A percentile compares a stretch with the other conserved stretches of the same genome.
phyloP scores from a whole-genome alignment of 2,113 vertebrate species.

The Glaucomys volans region DNA sequence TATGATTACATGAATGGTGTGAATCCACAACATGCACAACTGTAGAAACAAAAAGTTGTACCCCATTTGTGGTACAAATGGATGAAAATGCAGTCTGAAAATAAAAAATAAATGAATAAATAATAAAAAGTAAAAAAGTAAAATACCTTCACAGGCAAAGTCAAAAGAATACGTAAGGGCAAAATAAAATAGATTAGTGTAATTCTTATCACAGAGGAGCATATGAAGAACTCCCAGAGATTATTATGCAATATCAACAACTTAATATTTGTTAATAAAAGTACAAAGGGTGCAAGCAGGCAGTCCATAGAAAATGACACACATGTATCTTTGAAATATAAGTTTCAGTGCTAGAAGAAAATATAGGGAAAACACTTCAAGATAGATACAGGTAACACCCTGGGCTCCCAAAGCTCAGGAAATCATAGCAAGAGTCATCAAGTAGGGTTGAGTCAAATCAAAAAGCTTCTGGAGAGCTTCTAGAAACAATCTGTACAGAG shows the following conservation, averaged over 20 bases:
- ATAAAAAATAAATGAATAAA: no score
- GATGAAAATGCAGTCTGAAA: no score
- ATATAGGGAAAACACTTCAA: background rate
- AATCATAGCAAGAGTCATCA: background rate
- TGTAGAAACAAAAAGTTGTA: no score
- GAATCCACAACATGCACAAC: no score
- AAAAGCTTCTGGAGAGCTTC: background rate
- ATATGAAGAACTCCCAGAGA: background rate
- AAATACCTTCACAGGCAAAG: background rate
- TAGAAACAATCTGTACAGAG: background rate
- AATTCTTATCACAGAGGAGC: background rate
- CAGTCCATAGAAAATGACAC: background rate
- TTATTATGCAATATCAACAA: slow-evolving; percentile 8
- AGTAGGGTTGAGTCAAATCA: background rate
- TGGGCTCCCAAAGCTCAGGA: background rate
- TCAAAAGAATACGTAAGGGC: background rate
- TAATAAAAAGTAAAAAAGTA: no score
- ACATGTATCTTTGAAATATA: background rate
- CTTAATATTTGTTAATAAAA: background rate
- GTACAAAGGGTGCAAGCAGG: background rate
- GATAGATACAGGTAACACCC: no score
- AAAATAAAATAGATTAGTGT: background rate
- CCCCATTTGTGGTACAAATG: no score
- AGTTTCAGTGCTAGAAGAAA: background rate
- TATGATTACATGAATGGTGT: no score